phyloP scores from a whole-genome alignment of 2,113 vertebrate species.

The Apteryx owenii region DNA sequence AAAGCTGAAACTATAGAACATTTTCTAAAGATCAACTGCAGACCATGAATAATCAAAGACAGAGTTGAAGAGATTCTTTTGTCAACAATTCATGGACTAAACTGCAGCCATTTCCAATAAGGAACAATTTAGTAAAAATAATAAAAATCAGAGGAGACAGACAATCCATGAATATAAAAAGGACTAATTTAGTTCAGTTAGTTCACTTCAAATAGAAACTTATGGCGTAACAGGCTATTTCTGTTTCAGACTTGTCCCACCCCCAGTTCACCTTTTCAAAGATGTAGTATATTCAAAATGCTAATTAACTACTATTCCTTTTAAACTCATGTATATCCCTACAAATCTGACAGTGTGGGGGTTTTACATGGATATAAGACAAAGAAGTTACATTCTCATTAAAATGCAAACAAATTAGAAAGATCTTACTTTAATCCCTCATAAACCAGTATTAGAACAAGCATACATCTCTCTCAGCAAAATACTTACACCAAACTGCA shows the following conservation, averaged over 20 bases:
- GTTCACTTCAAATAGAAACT: conserved; percentile 54
- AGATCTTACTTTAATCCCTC: conserved; percentile 7
- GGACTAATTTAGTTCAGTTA: conserved; percentile 59
- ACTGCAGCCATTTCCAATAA: conserved; percentile 30
- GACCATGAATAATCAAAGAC: neutral
- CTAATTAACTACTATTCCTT: conserved; percentile 44
- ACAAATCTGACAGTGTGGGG: conserved; percentile 32
- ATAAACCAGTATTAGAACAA: conserved; percentile 20
- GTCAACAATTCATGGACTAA: conserved; percentile 3
- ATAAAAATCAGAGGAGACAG: conserved; percentile 43
- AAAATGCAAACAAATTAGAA: conserved; percentile 52
- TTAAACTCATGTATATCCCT: conserved; percentile 37
- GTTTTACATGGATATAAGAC: conserved; percentile 12
- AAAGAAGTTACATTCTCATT: conserved; percentile 33
- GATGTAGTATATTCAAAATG: neutral
- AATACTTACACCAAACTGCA: neutral
- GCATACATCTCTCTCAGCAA: neutral
- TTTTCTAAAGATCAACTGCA: conserved; percentile 15
- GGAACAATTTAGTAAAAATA: conserved; percentile 45
- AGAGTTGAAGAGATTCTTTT: conserved; percentile 20
- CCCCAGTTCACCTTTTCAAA: conserved; percentile 33
- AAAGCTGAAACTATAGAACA: neutral
- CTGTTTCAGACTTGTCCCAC: conserved; percentile 42
- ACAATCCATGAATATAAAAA: conserved; percentile 19
- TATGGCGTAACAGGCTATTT: neutral